Evolutionary conservation across 2,888 invertebrate species (phyloP), one percentile per base, ranked within the genome.

Genomic region (Deilephila porcellus): DNA sequence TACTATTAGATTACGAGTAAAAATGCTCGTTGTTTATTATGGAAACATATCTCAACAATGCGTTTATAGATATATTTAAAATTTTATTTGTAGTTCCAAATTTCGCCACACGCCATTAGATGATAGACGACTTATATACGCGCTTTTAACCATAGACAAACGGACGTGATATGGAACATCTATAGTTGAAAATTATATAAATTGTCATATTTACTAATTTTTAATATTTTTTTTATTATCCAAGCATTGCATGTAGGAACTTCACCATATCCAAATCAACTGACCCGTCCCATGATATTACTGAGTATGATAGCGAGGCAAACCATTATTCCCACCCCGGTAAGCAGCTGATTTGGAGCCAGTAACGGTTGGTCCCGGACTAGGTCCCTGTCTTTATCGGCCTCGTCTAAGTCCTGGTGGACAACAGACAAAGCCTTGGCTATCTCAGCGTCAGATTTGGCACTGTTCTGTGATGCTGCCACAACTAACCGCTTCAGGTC

Each of bases 341-440:
- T 91, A 37, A 93, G 67, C 5, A 94, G 84, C 71, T 93, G 93
- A 70, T 91, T 91, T 0, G 91, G 86, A 72, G 92, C 91, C 4
- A 90, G 11, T 0, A 85, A n/a, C 0, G 87, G 83, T 73, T 83
- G 87, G 8, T 82, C 75, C 20, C 82, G 82, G 0, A 78, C 76
- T 0, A 78, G 78, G 0, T 83, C 85, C 5, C 86, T 83, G 0
- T 86, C 86, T 3, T 83, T 87, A 1, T 91, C 90, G 0, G 84
- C 88, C 0, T 93, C 93, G 72, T 93, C 94, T 6, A 93, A 70
- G 4, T 93, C 93, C 0, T 93, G 93, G 25, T 94, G 93, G 6
- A 94, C 94, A 0, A 80, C 90, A 0, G 90, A 88, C 0, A 95
- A 76, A 0, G 89, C 93, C 78, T 91, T 92, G 0, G 93, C 88